Evolutionary conservation across 2,113 vertebrate species (phyloP), one percentile per base, ranked within the genome.

Genomic region (Zosterops lateralis): DNA sequence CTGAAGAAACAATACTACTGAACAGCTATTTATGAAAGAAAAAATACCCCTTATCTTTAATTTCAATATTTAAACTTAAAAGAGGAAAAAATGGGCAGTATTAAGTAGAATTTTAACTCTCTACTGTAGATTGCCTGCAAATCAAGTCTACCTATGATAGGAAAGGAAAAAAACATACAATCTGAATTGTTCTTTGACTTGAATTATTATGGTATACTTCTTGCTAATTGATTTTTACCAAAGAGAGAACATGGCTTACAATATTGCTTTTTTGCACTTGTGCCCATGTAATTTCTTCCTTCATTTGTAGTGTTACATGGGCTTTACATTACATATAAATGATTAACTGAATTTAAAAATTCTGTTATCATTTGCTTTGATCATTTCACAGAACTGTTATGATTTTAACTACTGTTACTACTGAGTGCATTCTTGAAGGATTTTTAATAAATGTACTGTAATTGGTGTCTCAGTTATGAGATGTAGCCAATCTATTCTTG

Each of bases 221-320:
- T 91, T 84, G 71, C 57, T 89, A 72, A 82, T 68, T 74, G 84
- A 94, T 93, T 94, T 89, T 93, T 95, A 91, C 90, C 94, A 96
- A 95, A 96, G 86, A 96, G 34, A 93, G 62, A 68, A 88, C 58
- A 58, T 54, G 64, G 60, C 78, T 93, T 90, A 92, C 34, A 67
- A 17, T 93, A 73, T 42, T 93, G 94, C 93, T 94, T 86, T 85
- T 96, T 97, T 96, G 87, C 87, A 96, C 96, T 89, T 90, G n/a
- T 91, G 82, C 75, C 82, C 5, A 7, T 95, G 85, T 95, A 86
- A 86, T 94, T 92, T 60, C 60, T 75, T 94, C 68, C 78, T 95
- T 64, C 70, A 20, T 57, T 57, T 81, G 58, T 64, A 87, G 73
- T 15, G 7, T 96, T 91, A 93, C 89, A 34, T 84, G 82, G 93